Evolutionary conservation across 2,888 invertebrate genomes (phyloP).

Genomic region (Hipparchia sbordonii): DNA sequence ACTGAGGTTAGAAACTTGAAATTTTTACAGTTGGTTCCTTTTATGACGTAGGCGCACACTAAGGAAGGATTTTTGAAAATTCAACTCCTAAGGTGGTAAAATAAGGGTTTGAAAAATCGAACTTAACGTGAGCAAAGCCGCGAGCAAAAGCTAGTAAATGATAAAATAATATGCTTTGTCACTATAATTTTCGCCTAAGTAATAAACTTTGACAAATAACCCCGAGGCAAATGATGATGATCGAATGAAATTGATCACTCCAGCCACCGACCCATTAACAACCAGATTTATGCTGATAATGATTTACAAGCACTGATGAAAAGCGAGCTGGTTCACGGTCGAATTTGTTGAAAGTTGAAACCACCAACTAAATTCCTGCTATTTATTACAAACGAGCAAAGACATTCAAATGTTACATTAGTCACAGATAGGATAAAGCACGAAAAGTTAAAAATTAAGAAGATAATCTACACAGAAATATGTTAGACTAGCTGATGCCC

Average conservation of each 20-base stretch:
- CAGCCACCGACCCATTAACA: conserved; percentile 23
- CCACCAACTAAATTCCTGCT: conserved; percentile 7
- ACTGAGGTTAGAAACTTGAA: too few species aligned
- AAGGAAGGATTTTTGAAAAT: too few species aligned
- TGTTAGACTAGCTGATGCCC: too few species aligned
- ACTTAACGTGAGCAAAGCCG: too few species aligned
- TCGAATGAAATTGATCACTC: not conserved
- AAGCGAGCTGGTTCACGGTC: conserved; percentile 41
- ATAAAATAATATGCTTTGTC: not conserved
- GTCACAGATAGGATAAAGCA: not conserved
- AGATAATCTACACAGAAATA: too few species aligned
- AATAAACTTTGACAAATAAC: conserved; percentile 8
- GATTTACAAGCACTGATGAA: conserved; percentile 33
- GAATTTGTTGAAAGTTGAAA: conserved; percentile 40
- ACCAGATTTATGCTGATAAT: conserved; percentile 31
- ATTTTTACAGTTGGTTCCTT: too few species aligned
- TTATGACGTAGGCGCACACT: too few species aligned
- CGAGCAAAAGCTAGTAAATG: too few species aligned
- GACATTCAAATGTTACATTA: not conserved
- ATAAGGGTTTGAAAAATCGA: too few species aligned
- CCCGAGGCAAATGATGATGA: not conserved
- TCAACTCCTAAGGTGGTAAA: too few species aligned
- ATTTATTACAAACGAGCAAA: not conserved
- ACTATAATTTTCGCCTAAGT: conserved; percentile 2
- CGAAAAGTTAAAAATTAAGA: not conserved